Percentiles rank a stretch among this genome's conserved stretches.
These are phyloP conservation scores for Syngnathus typhle DNA, from an alignment of 2,113 vertebrate genomes.

Conservation along the genomic window DNA sequence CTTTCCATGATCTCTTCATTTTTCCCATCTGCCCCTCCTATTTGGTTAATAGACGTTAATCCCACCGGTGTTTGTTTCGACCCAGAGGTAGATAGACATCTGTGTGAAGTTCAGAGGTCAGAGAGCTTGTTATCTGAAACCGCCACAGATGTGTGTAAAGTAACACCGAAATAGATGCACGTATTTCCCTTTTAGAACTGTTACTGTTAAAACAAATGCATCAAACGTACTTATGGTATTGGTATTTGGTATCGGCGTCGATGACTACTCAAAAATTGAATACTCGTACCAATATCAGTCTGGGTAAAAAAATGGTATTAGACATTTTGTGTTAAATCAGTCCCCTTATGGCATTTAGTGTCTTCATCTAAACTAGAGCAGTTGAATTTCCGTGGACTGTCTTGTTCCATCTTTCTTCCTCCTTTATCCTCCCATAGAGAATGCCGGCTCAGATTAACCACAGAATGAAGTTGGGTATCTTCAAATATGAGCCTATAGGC, in stretches of 20 bases:
- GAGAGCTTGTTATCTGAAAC: constrained; percentile 62
- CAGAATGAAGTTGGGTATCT: constrained; percentile 49
- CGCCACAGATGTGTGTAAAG: constrained; percentile 26
- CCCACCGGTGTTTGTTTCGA: constrained; percentile 43
- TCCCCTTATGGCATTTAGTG: constrained; percentile 11
- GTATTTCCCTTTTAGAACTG: constrained; percentile 17
- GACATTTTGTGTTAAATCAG: not conserved
- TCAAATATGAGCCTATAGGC: constrained; percentile 39
- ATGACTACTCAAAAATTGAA: too few species aligned
- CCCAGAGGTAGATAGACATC: constrained; percentile 43
- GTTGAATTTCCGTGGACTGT: constrained; percentile 36
- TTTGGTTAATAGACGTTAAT: constrained; percentile 50
- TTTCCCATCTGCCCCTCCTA: constrained; percentile 21
- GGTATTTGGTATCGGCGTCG: too few species aligned
- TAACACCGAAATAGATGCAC: not conserved
- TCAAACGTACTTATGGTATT: too few species aligned
- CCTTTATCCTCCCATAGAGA: constrained; percentile 55
- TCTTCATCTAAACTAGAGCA: constrained; percentile 27
- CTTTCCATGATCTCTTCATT: not conserved
- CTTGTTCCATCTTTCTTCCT: constrained; percentile 47
- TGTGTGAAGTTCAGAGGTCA: constrained; percentile 50
- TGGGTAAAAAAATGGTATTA: too few species aligned
- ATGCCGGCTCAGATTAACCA: constrained; percentile 38
- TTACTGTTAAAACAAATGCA: not conserved
- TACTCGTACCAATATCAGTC: too few species aligned